Conservation (phyloP, 2,888 invertebrate species). For the Exocentrus adspersus region DNA sequence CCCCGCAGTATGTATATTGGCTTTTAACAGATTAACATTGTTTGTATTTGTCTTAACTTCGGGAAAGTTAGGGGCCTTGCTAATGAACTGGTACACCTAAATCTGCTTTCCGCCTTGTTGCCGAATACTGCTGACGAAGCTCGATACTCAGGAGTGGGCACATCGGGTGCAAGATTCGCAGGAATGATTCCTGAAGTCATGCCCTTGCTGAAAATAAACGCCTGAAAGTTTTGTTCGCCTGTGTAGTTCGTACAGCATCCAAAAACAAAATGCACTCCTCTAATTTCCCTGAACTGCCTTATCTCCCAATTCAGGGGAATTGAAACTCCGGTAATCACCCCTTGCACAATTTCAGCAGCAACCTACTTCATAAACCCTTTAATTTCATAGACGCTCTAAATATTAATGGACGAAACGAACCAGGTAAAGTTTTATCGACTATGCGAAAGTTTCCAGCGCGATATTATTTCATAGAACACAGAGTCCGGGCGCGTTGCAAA, state of each 20-base stretch:
- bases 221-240: too few relatives aligned
- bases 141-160: too few relatives aligned
- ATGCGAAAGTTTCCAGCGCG: background rate
- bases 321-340: too few relatives aligned
- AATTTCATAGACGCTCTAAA: background rate
- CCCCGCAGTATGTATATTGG: conserved; percentile 11
- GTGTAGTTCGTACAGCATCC: too few relatives aligned
- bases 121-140: background rate
- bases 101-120: background rate
- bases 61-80: conserved; percentile 11
- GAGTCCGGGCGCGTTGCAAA: background rate
- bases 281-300: too few relatives aligned
- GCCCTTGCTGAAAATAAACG: too few relatives aligned
- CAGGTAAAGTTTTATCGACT: background rate
- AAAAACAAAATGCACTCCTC: too few relatives aligned
- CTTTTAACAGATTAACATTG: conserved; percentile 15
- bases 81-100: conserved; percentile 17
- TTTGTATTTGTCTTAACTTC: conserved; percentile 20
- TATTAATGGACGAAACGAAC: background rate
- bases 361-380: background rate
- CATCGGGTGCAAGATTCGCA: too few relatives aligned
- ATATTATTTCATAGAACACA: background rate
- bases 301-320: too few relatives aligned
- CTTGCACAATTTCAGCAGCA: too few relatives aligned
- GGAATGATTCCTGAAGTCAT: too few relatives aligned